Evolutionary conservation across 2,113 vertebrate genomes (phyloP).

Genomic region (Cranoglanis bouderius): DNA sequence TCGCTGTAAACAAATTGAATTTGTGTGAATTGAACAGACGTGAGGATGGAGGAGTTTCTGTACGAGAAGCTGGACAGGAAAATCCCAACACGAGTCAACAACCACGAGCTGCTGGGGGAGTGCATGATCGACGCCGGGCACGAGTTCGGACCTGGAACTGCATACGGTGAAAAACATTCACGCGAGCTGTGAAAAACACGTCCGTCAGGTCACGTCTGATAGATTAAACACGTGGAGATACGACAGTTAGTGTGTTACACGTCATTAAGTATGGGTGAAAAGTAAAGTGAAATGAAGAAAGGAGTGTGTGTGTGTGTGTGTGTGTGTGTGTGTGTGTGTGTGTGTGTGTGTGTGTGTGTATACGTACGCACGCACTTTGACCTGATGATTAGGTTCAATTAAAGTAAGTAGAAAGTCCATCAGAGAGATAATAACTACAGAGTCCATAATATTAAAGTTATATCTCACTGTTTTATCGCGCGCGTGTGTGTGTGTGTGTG

Average conservation of each 20-base stretch:
- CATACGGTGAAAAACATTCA: constrained; percentile 82
- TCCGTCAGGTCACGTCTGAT: neutral
- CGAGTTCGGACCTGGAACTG: constrained; percentile 94
- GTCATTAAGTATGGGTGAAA: neutral
- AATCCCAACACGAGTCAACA: constrained; percentile 89
- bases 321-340: neutral
- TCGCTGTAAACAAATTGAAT: constrained; percentile 65
- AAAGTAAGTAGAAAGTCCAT: neutral
- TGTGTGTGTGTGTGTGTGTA: no score
- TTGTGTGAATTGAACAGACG: constrained; percentile 74
- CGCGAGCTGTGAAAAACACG: neutral
- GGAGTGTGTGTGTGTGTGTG: neutral
- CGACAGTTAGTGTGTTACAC: neutral
- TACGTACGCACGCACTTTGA: neutral
- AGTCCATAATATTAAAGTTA: neutral
- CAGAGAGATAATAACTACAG: neutral
- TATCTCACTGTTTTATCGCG: neutral
- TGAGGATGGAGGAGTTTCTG: constrained; percentile 96
- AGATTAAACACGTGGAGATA: neutral
- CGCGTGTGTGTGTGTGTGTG: no score
- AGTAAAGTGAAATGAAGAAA: neutral
- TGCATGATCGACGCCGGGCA: constrained; percentile 96
- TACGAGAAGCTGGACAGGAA: constrained; percentile 98
- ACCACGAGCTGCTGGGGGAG: constrained; percentile 92
- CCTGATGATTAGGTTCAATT: neutral